phyloP scores from a whole-genome alignment of 2,797 vertebrate genomes.

The Silurus lanzhouensis region DNA sequence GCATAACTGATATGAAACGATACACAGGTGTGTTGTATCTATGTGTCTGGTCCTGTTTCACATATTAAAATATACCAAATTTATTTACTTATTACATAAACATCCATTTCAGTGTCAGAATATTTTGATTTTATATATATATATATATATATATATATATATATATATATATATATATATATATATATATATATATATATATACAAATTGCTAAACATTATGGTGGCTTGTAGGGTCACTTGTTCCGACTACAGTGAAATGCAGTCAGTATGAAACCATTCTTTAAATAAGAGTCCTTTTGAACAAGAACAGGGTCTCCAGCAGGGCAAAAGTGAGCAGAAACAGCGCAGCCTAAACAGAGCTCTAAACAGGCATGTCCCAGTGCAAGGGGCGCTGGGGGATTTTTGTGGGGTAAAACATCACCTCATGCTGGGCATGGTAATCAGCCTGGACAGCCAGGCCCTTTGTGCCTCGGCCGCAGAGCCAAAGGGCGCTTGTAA shows the following conservation, averaged over 20 bases:
- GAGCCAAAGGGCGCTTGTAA: slow-evolving; percentile 99
- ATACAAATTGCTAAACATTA: slow-evolving; percentile 1
- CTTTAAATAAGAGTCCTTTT: slow-evolving; percentile 34
- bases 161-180: too few species aligned
- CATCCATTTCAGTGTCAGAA: not conserved
- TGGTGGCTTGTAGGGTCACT: not conserved
- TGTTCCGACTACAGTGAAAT: slow-evolving; percentile 16
- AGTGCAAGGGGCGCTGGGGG: slow-evolving; percentile 56
- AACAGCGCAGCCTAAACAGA: slow-evolving; percentile 36
- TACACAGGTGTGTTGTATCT: too few species aligned
- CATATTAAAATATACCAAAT: not conserved
- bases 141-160: slow-evolving; percentile 9
- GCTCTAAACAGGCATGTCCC: slow-evolving; percentile 95
- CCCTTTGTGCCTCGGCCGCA: slow-evolving; percentile 90
- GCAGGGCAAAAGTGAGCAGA: slow-evolving; percentile 40
- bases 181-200: not conserved
- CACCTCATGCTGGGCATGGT: slow-evolving; percentile 99
- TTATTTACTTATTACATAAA: not conserved
- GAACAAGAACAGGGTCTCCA: slow-evolving; percentile 21
- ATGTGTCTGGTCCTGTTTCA: not conserved
- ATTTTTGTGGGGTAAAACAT: slow-evolving; percentile 66
- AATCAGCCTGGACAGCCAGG: slow-evolving; percentile 96
- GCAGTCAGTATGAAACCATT: slow-evolving; percentile 20
- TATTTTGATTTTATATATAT: too few species aligned
- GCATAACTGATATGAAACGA: not conserved